phyloP scores from a whole-genome alignment of 1,140 invertebrate genomes.

The Amyelois transitella region DNA sequence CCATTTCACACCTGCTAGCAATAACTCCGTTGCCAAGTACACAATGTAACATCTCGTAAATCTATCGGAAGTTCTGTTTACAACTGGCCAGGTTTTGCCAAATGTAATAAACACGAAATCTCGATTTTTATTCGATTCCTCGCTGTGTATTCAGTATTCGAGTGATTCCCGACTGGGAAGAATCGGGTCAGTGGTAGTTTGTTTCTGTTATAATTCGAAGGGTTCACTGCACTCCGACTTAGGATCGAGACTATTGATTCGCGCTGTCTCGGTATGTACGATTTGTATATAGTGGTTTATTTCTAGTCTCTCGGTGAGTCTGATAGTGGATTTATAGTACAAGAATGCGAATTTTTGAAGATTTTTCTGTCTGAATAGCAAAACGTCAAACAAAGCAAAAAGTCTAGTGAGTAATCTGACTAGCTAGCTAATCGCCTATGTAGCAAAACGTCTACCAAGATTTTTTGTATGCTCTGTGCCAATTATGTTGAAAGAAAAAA shows the following conservation, averaged over 20 bases:
- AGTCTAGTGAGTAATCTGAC: too few species aligned
- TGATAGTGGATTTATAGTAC: too few species aligned
- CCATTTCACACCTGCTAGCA: background rate
- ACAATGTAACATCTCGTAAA: background rate
- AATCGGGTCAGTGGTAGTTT: slow-evolving; percentile 37
- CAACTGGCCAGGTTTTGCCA: slow-evolving; percentile 35
- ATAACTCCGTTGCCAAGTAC: background rate
- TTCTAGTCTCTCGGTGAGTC: too few species aligned
- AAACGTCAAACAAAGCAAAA: too few species aligned
- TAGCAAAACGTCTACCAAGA: too few species aligned
- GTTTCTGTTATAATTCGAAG: slow-evolving; percentile 6
- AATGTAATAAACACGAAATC: slow-evolving; percentile 53
- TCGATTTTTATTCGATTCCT: slow-evolving; percentile 56
- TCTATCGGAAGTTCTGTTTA: slow-evolving; percentile 27
- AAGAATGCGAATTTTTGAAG: too few species aligned
- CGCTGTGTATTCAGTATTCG: slow-evolving; percentile 35
- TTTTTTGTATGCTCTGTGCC: too few species aligned
- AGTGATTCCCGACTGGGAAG: slow-evolving; percentile 40
- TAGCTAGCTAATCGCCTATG: too few species aligned
- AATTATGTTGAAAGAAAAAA: too few species aligned
- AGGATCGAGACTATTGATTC: background rate
- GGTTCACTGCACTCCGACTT: background rate
- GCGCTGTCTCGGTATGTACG: background rate
- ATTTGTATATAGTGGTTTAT: too few species aligned
- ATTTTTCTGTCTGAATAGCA: too few species aligned